Conservation (phyloP, 2,797 vertebrate species). For the Periophthalmus magnuspinnatus region DNA sequence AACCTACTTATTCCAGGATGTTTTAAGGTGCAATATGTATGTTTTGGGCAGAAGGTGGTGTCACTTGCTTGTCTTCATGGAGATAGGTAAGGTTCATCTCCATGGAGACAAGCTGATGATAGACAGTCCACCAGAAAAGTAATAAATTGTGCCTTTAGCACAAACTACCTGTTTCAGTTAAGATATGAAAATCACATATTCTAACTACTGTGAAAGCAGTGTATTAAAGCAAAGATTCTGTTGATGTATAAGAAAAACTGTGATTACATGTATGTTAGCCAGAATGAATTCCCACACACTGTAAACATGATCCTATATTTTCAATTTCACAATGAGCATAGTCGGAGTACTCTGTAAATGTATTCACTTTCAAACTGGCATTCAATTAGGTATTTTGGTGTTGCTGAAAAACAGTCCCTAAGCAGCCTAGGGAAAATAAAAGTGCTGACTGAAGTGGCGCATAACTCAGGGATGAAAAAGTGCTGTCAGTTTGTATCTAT, state of each 20-base stretch:
- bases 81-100: no score
- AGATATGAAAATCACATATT: no score
- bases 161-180: no score
- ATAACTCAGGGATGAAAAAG: constrained; percentile 28
- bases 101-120: no score
- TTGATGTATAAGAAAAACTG: background rate
- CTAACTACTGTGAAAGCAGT: no score
- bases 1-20: no score
- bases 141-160: no score
- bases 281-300: background rate
- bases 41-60: background rate
- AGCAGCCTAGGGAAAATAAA: constrained; percentile 17
- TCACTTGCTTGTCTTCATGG: no score
- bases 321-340: no score
- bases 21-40: background rate
- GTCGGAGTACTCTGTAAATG: background rate
- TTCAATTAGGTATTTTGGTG: background rate
- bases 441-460: constrained; percentile 1
- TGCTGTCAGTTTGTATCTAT: constrained; percentile 26
- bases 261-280: background rate
- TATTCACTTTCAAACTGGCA: background rate
- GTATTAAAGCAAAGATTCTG: no score
- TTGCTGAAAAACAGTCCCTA: background rate
- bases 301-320: background rate
- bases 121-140: no score